phyloP scores from a whole-genome alignment of 2,797 vertebrate genomes.

The Malacoraja senta region DNA sequence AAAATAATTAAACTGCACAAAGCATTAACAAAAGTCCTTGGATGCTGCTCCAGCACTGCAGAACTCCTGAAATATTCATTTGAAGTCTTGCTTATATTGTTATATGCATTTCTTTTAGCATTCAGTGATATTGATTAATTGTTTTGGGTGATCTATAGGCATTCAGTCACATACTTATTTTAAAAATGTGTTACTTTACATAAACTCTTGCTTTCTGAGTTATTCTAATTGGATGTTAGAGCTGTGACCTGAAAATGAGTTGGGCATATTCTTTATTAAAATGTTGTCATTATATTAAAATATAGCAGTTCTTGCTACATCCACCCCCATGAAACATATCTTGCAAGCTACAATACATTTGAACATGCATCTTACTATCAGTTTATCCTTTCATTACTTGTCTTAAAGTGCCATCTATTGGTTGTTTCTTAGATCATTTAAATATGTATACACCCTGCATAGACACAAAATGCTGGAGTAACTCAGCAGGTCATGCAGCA shows the following conservation, averaged over 20 bases:
- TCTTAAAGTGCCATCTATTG: conserved; percentile 20
- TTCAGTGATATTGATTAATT: not conserved
- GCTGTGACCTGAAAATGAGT: not conserved
- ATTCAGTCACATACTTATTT: not conserved
- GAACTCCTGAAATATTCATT: not conserved
- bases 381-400: not conserved
- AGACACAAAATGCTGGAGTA: no score
- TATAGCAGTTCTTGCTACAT: not conserved
- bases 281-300: not conserved
- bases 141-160: not conserved
- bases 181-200: not conserved
- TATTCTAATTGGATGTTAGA: not conserved
- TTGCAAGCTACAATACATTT: not conserved
- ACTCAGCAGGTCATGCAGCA: no score
- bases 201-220: not conserved
- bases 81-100: no score
- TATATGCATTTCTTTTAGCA: not conserved
- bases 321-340: not conserved
- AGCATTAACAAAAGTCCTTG: conserved; percentile 2
- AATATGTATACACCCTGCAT: not conserved
- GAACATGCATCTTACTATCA: not conserved
- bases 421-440: not conserved
- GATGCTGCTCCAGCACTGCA: not conserved
- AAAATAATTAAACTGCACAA: not conserved
- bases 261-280: not conserved